Evolutionary conservation across 64 coral and sea anemone genomes (phyloP).

Genomic region (Actinia equina): DNA sequence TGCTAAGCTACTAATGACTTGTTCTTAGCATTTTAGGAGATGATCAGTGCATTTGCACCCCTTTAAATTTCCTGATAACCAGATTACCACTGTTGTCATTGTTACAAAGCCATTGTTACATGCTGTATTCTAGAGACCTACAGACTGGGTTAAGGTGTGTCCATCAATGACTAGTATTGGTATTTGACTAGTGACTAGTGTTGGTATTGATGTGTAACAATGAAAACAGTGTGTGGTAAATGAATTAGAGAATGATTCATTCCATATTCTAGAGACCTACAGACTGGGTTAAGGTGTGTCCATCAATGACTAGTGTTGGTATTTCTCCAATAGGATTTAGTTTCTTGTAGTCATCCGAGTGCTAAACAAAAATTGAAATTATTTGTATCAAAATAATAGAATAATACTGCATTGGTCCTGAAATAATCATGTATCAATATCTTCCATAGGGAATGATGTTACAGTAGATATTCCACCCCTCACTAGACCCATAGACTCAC

Average conservation of each 20-base stretch:
- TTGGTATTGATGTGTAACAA: no score
- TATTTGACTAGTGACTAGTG: neutral
- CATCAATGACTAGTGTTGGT: constrained; percentile 92
- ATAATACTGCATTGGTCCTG: neutral
- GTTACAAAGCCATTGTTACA: no score
- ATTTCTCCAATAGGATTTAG: constrained; percentile 76
- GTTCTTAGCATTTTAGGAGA: no score
- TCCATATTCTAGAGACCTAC: constrained; percentile 30
- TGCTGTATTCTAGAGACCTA: constrained; percentile 20
- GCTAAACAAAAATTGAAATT: constrained; percentile 23
- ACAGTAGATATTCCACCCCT: no score
- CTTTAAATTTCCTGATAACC: neutral
- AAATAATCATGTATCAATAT: neutral
- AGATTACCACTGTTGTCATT: no score
- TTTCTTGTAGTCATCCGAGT: constrained; percentile 77
- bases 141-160: constrained; percentile 84
- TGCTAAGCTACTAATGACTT: no score
- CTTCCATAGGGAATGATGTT: no score
- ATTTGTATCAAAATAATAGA: neutral
- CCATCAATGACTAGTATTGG: constrained; percentile 93
- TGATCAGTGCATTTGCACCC: no score
- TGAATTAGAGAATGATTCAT: neutral
- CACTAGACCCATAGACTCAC: no score
- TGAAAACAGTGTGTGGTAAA: neutral
- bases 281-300: constrained; percentile 81